Evolutionary conservation across 1,140 invertebrate genomes (phyloP), one percentile per base, ranked within the genome.

Genomic region (Drosophila guanche): DNA sequence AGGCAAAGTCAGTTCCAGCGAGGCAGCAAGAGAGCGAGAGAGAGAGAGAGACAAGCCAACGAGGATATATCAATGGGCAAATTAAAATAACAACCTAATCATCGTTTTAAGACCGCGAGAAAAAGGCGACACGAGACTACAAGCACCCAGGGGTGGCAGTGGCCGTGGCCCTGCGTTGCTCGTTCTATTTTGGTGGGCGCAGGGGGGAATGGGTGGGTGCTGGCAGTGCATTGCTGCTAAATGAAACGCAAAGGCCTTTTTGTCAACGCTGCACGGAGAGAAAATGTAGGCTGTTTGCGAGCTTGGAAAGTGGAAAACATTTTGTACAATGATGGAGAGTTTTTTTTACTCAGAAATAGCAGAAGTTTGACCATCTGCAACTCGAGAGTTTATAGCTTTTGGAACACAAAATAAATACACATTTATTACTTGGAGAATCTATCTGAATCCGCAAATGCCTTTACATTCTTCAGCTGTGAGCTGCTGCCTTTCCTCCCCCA

Each of bases 1-100:
- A 58, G 68, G 53, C 79, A 55, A 79, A 83, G 83, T 76, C 83
- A 86, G 83, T 51, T 51, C 58, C 43, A 37, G 16, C 25, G 47
- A 40, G 76, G 59, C 53, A 33, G 29, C 20, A n/a, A n/a, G n/a
- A n/a, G 14, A 45, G 48, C 46, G 27, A 27, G 51, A 40, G 57
- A 42, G 52, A 68, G 43, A 25, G 56, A 48, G 23, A 54, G 22
- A 37, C 56, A 48, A 41, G n/a, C 65, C 59, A 68, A 73, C 74
- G 53, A 74, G 81, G 85, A 85, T 81, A 91, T 91, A 91, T 91
- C 90, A 91, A 91, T 91, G 90, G 89, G 90, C 89, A 91, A 91
- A 91, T 91, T 91, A 91, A 91, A 91, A 91, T 91, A 91, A 91
- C 90, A 91, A 91, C 90, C 90, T 91, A 91, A 91, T 91, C 90